phyloP scores from a whole-genome alignment of 2,888 invertebrate species.

The Cacoxenus indagator region DNA sequence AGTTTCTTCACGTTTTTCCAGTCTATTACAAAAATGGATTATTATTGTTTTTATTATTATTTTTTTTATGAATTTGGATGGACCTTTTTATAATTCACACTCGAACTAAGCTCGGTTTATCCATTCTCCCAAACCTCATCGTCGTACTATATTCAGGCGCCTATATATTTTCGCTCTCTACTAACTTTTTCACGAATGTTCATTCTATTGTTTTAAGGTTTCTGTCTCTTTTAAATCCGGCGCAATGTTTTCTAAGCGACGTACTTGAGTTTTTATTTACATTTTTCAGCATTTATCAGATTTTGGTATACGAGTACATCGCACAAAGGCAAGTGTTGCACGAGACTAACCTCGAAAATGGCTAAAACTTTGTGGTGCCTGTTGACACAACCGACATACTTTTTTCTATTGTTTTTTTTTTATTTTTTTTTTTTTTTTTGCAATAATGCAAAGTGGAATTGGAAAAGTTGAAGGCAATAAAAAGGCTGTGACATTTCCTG shows the following conservation, averaged over 20 bases:
- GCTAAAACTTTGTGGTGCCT: conserved; percentile 3
- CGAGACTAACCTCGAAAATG: background rate
- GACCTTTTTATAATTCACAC: too few relatives aligned
- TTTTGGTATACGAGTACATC: background rate
- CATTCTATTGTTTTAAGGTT: too few relatives aligned
- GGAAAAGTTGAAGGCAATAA: background rate
- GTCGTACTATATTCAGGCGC: too few relatives aligned
- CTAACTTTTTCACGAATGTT: too few relatives aligned
- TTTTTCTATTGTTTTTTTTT: background rate
- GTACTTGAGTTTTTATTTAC: background rate
- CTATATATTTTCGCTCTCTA: too few relatives aligned
- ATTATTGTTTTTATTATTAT: too few relatives aligned
- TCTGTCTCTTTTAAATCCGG: too few relatives aligned
- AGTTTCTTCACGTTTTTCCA: too few relatives aligned
- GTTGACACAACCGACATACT: conserved; percentile 8
- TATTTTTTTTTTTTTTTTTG: background rate
- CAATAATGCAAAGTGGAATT: background rate
- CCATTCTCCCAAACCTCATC: too few relatives aligned
- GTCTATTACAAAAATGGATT: too few relatives aligned
- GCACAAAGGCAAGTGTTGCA: background rate
- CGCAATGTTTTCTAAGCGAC: background rate
- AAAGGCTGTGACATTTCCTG: background rate
- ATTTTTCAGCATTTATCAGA: background rate
- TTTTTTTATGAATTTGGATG: too few relatives aligned
- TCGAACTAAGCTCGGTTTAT: too few relatives aligned